Evolutionary conservation across 1,140 invertebrate species (phyloP).

Genomic region (Drosophila nigrodunni): DNA sequence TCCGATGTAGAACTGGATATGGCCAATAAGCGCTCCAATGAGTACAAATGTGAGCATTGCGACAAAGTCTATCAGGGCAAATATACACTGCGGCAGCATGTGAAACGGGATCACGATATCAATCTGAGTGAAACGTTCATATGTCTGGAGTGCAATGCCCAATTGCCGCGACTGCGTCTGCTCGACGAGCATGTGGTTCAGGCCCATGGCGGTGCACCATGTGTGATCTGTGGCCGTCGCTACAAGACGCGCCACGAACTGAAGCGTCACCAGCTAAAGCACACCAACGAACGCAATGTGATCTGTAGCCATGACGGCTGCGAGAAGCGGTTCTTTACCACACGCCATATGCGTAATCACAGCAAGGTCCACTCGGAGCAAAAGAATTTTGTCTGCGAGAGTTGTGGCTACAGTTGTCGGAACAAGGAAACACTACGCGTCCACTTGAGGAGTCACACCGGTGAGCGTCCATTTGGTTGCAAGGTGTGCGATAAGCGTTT

Average conservation of each 20-base stretch:
- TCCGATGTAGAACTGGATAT: constrained; percentile 41
- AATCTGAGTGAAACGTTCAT: constrained; percentile 33
- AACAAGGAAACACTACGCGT: constrained; percentile 95
- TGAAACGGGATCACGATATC: constrained; percentile 62
- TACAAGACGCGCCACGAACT: constrained; percentile 70
- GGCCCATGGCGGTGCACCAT: constrained; percentile 57
- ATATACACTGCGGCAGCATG: constrained; percentile 55
- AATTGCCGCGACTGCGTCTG: constrained; percentile 60
- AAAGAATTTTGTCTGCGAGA: constrained; percentile 80
- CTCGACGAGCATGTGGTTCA: constrained; percentile 64
- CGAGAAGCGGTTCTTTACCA: constrained; percentile 68
- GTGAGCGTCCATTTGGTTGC: constrained; percentile 92
- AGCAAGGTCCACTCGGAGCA: constrained; percentile 71
- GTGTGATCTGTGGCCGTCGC: constrained; percentile 58
- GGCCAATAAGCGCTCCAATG: constrained; percentile 36
- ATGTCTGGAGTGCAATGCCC: constrained; percentile 59
- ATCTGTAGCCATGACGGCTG: constrained; percentile 66
- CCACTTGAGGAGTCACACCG: constrained; percentile 92
- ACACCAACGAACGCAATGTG: constrained; percentile 69
- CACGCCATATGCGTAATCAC: constrained; percentile 71
- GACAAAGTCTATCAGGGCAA: constrained; percentile 63
- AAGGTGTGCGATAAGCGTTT: constrained; percentile 90
- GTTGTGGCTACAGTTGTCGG: constrained; percentile 85
- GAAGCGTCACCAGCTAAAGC: constrained; percentile 68
- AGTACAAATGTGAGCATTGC: constrained; percentile 67